Evolutionary conservation across 1,140 invertebrate genomes (phyloP).

Genomic region (Physella acuta): DNA sequence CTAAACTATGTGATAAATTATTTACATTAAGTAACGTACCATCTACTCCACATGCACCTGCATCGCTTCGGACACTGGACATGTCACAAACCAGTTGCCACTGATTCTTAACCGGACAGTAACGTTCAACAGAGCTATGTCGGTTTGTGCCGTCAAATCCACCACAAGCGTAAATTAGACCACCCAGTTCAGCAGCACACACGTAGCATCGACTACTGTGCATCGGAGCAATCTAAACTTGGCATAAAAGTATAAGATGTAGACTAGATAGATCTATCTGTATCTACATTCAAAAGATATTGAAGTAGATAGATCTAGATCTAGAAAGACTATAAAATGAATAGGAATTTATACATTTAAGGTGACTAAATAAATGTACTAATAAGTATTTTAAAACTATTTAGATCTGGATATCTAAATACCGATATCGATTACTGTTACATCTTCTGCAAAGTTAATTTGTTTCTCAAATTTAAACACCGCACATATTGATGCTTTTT

Average conservation of each 20-base stretch:
- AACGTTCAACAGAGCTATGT: slow-evolving; percentile 81
- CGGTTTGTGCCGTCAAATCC: slow-evolving; percentile 89
- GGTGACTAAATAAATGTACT: no score
- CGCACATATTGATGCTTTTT: no score
- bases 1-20: no score
- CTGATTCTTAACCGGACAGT: slow-evolving; percentile 78
- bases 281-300: not conserved
- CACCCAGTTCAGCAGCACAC: slow-evolving; percentile 32
- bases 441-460: no score
- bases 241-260: not conserved
- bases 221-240: slow-evolving; percentile 42
- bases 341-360: no score
- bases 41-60: slow-evolving; percentile 68
- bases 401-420: no score
- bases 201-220: slow-evolving; percentile 45
- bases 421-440: no score
- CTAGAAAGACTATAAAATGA: no score
- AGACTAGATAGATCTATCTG: not conserved
- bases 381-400: no score
- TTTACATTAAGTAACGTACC: no score
- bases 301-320: not conserved
- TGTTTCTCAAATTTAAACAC: no score
- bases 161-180: slow-evolving; percentile 64
- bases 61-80: slow-evolving; percentile 72
- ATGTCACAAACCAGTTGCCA: slow-evolving; percentile 69